phyloP scores from a whole-genome alignment of 2,888 invertebrate species.

The Ectobius pallidus region DNA sequence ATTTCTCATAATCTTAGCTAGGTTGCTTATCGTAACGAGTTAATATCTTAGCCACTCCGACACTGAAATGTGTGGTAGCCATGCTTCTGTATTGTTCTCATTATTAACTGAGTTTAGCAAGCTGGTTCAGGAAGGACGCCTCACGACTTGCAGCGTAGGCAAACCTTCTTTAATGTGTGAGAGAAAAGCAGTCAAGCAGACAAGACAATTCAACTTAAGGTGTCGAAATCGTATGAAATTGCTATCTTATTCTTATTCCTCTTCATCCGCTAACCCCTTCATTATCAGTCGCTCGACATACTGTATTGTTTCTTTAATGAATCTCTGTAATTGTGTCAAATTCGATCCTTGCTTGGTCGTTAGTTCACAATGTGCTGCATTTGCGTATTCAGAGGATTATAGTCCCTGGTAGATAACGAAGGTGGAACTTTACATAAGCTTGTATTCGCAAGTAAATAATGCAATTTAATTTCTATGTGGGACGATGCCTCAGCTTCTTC shows the following conservation, averaged over 20 bases:
- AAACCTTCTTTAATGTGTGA: neutral
- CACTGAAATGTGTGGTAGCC: constrained; percentile 13
- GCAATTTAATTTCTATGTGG: no score
- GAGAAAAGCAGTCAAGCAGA: neutral
- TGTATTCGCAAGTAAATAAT: no score
- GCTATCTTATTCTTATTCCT: neutral
- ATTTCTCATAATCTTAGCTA: no score
- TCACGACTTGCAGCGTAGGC: constrained; percentile 22
- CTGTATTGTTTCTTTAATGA: neutral
- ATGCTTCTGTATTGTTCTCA: constrained; percentile 14
- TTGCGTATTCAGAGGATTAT: no score
- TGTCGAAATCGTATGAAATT: constrained; percentile 8
- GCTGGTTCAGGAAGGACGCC: constrained; percentile 1
- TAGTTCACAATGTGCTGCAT: no score
- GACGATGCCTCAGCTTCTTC: no score
- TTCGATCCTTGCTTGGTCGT: no score
- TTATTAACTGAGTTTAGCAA: constrained; percentile 27
- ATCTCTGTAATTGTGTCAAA: no score
- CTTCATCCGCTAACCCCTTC: neutral
- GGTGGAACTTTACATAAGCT: no score
- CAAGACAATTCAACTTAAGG: neutral
- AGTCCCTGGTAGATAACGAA: no score
- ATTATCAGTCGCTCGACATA: neutral
- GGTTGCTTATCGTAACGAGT: no score
- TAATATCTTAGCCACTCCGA: neutral